phyloP scores from a whole-genome alignment of 2,888 invertebrate species.

The Agrochola lota region DNA sequence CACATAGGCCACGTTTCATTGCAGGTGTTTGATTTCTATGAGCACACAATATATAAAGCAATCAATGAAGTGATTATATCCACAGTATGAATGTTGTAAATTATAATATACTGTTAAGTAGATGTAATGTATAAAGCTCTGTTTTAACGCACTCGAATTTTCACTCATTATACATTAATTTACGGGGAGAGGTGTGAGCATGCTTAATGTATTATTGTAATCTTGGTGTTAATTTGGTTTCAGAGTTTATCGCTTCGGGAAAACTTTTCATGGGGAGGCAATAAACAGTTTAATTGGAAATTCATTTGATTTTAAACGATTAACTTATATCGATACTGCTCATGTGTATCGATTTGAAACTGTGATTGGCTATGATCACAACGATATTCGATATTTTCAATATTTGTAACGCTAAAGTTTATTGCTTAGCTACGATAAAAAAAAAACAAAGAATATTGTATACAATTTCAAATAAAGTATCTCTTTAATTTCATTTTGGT shows the following conservation, averaged over 20 bases:
- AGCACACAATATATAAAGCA: conserved; percentile 79
- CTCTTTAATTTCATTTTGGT: conserved; percentile 2
- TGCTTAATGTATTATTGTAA: conserved; percentile 22
- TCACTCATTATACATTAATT: conserved; percentile 56
- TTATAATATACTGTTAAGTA: conserved; percentile 74
- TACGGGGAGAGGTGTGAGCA: conserved; percentile 56
- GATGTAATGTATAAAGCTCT: conserved; percentile 66
- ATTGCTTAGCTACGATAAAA: background rate
- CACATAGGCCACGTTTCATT: conserved; percentile 63
- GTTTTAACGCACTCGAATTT: conserved; percentile 66
- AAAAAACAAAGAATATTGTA: background rate
- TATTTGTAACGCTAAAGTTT: too few relatives aligned
- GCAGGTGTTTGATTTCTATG: conserved; percentile 70
- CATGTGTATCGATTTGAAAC: background rate
- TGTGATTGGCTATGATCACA: background rate
- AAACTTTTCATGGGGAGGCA: conserved; percentile 1
- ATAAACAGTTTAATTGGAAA: background rate
- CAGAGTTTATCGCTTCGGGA: background rate
- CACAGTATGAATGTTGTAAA: conserved; percentile 82
- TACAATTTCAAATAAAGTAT: conserved; percentile 3
- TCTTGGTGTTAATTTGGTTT: conserved; percentile 17
- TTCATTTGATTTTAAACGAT: background rate
- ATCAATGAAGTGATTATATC: conserved; percentile 79
- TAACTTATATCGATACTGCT: background rate
- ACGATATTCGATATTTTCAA: background rate